Evolutionary conservation across 2,797 vertebrate species (phyloP).

Genomic region (Lacerta viridis): DNA sequence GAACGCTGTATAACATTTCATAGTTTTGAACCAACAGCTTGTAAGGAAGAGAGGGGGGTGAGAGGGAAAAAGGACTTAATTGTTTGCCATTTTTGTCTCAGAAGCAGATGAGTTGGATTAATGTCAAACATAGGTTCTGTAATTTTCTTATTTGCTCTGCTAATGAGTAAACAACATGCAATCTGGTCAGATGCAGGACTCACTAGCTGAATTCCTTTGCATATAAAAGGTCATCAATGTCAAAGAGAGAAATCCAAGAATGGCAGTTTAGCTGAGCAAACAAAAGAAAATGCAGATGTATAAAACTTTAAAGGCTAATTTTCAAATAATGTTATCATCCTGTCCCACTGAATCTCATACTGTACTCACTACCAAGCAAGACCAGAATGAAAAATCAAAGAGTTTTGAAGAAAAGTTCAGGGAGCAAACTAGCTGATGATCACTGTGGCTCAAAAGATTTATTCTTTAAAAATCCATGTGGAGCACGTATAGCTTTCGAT

Average conservation of each 20-base stretch:
- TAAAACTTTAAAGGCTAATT: not conserved
- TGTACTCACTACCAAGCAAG: not conserved
- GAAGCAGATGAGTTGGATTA: slow-evolving; percentile 39
- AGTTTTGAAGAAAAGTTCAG: not conserved
- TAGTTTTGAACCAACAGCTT: not conserved
- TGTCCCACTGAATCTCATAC: not conserved
- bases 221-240: not conserved
- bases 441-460: not conserved
- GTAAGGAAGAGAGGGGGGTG: not conserved
- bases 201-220: not conserved
- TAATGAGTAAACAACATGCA: slow-evolving; percentile 30
- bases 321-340: not conserved
- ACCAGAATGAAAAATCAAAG: not conserved
- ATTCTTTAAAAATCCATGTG: not conserved
- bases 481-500: not conserved
- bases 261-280: not conserved
- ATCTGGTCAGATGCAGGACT: not conserved
- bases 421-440: not conserved
- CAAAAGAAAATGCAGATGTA: not conserved
- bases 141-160: slow-evolving; percentile 42
- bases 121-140: not conserved
- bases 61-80: not conserved
- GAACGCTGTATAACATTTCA: not conserved
- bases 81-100: slow-evolving; percentile 36
- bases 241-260: not conserved